A percentile compares a stretch with the other conserved stretches of the same genome.
phyloP scores from a whole-genome alignment of 2,888 invertebrate genomes.

The Gastrophysa polygoni region DNA sequence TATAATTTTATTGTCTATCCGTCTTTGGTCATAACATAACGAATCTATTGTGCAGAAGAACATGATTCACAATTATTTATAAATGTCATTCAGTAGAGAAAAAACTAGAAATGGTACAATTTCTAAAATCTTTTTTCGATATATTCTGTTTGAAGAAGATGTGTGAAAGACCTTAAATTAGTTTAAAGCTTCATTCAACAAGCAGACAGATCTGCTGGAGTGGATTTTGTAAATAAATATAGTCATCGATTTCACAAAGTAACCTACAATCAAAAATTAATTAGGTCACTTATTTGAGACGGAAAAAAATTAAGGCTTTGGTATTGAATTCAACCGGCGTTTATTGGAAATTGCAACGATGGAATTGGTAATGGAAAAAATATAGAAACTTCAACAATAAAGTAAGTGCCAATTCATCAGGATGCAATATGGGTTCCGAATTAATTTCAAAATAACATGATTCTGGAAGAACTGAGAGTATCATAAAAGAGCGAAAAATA shows the following conservation, averaged over 20 bases:
- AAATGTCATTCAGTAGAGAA: neutral
- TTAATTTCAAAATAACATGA: neutral
- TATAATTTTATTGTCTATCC: neutral
- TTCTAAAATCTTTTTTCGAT: conserved; percentile 9
- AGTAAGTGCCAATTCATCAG: no score
- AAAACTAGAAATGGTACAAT: neutral
- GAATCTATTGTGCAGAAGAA: neutral
- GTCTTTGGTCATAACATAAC: no score
- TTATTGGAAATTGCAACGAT: neutral
- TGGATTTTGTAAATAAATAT: conserved; percentile 24
- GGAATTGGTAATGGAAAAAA: neutral
- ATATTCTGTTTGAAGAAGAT: conserved; percentile 26
- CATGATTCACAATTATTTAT: neutral
- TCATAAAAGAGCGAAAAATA: no score
- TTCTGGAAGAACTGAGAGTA: neutral
- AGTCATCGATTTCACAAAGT: conserved; percentile 2
- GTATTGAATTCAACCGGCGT: conserved; percentile 25
- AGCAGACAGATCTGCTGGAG: conserved; percentile 28
- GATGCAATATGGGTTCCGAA: no score
- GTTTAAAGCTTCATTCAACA: conserved; percentile 34
- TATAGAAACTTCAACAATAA: neutral
- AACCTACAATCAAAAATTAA: conserved; percentile 20
- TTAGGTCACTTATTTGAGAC: conserved; percentile 18
- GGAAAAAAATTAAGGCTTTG: conserved; percentile 27
- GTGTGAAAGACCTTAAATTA: conserved; percentile 27